A percentile compares a stretch with the other conserved stretches of the same genome.
phyloP scores from a whole-genome alignment of 37 sponge, comb jelly and placozoan species.

The Beroe forskalii region DNA sequence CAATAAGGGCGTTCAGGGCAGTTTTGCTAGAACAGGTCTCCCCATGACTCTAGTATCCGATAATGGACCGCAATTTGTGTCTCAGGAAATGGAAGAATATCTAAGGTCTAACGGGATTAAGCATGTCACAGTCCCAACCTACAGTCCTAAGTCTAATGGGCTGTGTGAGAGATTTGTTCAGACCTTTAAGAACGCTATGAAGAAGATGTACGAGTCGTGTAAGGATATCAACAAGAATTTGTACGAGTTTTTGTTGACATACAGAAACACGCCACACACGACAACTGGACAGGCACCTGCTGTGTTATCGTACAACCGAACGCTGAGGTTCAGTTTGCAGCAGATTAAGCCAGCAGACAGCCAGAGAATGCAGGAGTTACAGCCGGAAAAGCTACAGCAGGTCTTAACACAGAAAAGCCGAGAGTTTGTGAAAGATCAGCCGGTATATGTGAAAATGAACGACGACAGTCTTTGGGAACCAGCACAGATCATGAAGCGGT shows the following conservation, averaged over 20 bases:
- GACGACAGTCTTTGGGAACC: no score
- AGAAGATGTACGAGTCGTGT: not conserved
- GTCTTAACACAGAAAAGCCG: no score
- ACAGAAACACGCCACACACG: slow-evolving; percentile 33
- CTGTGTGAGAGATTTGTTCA: slow-evolving; percentile 40
- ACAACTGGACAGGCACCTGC: slow-evolving; percentile 14
- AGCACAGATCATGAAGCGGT: no score
- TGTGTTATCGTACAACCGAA: not conserved
- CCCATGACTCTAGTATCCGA: slow-evolving; percentile 48
- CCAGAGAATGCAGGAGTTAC: no score
- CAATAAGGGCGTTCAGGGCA: slow-evolving; percentile 6
- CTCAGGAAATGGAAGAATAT: slow-evolving; percentile 18
- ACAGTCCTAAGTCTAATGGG: slow-evolving; percentile 32
- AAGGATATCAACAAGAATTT: not conserved
- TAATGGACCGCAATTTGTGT: slow-evolving; percentile 57
- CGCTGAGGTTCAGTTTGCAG: not conserved
- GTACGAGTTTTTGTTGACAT: slow-evolving; percentile 4
- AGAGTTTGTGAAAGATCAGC: no score
- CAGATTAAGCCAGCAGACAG: not conserved
- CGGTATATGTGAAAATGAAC: no score
- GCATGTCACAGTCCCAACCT: slow-evolving; percentile 35
- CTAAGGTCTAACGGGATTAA: not conserved
- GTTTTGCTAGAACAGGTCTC: slow-evolving; percentile 32
- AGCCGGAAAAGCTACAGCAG: no score
- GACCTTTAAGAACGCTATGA: no score